These are phyloP conservation scores for Thalassophryne amazonica DNA, from an alignment of 2,797 vertebrate genomes.

Conservation along the genomic window DNA sequence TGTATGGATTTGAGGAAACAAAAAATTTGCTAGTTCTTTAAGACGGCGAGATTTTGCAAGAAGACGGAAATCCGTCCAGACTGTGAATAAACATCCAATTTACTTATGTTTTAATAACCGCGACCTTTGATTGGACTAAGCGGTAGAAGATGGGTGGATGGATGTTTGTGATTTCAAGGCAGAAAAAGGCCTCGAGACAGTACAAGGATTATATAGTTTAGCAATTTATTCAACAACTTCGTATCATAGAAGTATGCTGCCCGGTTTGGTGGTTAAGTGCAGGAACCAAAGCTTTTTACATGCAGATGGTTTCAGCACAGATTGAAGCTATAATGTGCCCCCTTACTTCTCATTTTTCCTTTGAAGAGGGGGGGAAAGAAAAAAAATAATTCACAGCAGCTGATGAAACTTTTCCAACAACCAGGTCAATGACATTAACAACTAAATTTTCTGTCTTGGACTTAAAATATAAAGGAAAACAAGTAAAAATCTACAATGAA, in stretches of 20 bases:
- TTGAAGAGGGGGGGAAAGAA: too few relatives aligned
- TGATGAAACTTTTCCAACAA: conserved; percentile 86
- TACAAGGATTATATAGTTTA: conserved; percentile 53
- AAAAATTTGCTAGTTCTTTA: too few relatives aligned
- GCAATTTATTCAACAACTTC: conserved; percentile 82
- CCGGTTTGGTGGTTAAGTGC: conserved; percentile 69
- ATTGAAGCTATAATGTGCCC: conserved; percentile 85
- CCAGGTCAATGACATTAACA: conserved; percentile 83
- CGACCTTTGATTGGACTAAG: too few relatives aligned
- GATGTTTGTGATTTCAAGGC: too few relatives aligned
- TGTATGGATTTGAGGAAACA: too few relatives aligned
- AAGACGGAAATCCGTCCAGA: too few relatives aligned
- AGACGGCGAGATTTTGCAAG: too few relatives aligned
- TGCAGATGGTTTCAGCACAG: conserved; percentile 86
- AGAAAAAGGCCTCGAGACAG: too few relatives aligned
- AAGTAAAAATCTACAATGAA: conserved; percentile 85
- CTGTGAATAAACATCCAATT: too few relatives aligned
- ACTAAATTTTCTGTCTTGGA: conserved; percentile 71
- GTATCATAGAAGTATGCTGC: conserved; percentile 80
- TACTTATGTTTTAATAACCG: too few relatives aligned
- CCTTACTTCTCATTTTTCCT: conserved; percentile 54
- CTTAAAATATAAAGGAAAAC: conserved; percentile 83
- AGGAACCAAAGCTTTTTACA: conserved; percentile 85
- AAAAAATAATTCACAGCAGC: too few relatives aligned
- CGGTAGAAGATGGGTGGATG: too few relatives aligned